Evolutionary conservation across 2,888 invertebrate genomes (phyloP).

Genomic region (Napeogenes inachia): DNA sequence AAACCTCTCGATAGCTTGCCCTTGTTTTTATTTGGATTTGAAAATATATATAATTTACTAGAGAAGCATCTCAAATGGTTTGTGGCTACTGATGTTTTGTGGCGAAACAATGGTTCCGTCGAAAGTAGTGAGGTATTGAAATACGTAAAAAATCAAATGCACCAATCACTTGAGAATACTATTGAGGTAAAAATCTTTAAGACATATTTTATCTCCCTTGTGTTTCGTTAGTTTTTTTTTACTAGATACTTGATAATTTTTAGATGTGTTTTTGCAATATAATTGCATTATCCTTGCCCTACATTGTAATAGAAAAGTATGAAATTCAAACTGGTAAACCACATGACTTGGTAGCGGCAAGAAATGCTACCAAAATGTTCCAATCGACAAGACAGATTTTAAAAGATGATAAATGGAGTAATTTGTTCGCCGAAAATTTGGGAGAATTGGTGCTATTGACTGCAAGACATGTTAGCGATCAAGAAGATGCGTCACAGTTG

Average conservation of each 20-base stretch:
- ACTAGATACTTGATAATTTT: conserved; percentile 24
- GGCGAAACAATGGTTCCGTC: conserved; percentile 53
- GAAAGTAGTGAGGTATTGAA: conserved; percentile 47
- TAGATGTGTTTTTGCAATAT: conserved; percentile 63
- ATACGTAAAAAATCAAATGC: conserved; percentile 35
- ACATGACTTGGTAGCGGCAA: conserved; percentile 29
- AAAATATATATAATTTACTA: conserved; percentile 53
- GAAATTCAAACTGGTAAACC: conserved; percentile 35
- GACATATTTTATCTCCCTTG: neutral
- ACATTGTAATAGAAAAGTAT: conserved; percentile 58
- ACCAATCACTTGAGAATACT: conserved; percentile 38
- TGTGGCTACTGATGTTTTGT: conserved; percentile 62
- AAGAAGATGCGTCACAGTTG: conserved; percentile 44
- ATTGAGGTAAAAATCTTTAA: conserved; percentile 44
- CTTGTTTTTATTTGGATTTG: conserved; percentile 55
- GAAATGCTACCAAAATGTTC: conserved; percentile 51
- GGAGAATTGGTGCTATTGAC: conserved; percentile 53
- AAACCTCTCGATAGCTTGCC: conserved; percentile 63
- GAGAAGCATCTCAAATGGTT: conserved; percentile 66
- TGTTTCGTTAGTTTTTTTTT: too few relatives aligned
- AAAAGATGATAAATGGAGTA: conserved; percentile 54
- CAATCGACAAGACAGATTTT: conserved; percentile 51
- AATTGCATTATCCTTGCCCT: conserved; percentile 58
- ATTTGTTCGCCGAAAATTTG: conserved; percentile 62
- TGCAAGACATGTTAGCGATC: conserved; percentile 56